Percentiles rank a stretch among this genome's conserved stretches.
Conservation (phyloP, 2,113 vertebrate genomes). For the Mormoops blainvillei region DNA sequence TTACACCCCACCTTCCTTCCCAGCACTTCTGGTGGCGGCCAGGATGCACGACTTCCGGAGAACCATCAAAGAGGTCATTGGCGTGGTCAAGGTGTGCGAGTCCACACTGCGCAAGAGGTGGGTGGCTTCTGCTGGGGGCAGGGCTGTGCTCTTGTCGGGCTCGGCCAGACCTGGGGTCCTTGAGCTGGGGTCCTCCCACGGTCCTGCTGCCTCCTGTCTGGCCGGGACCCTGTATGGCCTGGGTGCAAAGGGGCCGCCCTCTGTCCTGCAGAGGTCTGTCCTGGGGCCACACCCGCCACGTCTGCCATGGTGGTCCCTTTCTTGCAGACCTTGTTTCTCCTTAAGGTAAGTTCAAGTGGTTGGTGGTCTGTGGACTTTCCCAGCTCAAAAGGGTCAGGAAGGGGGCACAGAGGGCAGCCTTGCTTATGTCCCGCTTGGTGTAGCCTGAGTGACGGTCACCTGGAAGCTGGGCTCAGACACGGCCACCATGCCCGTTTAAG, state of each 20-base stretch:
- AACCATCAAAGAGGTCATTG: constrained; percentile 93
- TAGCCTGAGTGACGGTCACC: not conserved
- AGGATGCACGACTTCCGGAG: constrained; percentile 95
- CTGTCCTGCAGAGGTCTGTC: not conserved
- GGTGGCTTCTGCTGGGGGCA: not conserved
- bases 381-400: not conserved
- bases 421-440: not conserved
- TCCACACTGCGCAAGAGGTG: constrained; percentile 93
- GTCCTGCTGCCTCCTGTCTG: not conserved
- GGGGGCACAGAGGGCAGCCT: fast-evolving
- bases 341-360: too few relatives aligned
- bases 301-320: too few relatives aligned
- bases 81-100: constrained; percentile 96
- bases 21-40: constrained; percentile 94
- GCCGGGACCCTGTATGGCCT: not conserved
- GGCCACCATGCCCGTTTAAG: fast-evolving
- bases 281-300: fast-evolving
- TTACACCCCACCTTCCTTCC: not conserved
- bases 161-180: not conserved
- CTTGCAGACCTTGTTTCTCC: fast-evolving
- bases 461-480: fast-evolving
- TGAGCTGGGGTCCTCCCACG: fast-evolving
- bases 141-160: not conserved
- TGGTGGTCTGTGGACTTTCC: too few relatives aligned
- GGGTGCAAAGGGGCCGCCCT: fast-evolving